Conservation (phyloP, 1,140 invertebrate species). For the Leptopilina boulardi region DNA sequence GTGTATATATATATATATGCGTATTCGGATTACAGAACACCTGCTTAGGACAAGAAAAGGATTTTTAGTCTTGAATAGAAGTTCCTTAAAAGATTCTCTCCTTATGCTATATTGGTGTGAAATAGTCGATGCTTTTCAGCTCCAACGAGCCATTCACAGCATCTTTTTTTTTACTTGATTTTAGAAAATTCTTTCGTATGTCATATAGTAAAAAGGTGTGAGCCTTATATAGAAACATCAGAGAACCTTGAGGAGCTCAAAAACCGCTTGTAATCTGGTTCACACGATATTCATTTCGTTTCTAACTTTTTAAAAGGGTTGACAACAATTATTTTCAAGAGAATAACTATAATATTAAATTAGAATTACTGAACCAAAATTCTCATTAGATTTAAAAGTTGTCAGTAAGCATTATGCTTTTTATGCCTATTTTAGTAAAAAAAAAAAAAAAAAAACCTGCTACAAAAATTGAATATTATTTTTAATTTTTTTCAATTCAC, state of each 20-base stretch:
- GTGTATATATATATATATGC: not conserved
- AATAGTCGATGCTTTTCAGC: constrained; percentile 21
- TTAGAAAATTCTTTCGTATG: constrained; percentile 2
- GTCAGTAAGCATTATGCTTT: too few relatives aligned
- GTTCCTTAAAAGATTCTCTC: constrained; percentile 15
- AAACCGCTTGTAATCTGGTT: not conserved
- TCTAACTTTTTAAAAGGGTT: not conserved
- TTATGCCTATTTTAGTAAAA: too few relatives aligned
- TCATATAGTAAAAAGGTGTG: too few relatives aligned
- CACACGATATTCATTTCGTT: constrained; percentile 22
- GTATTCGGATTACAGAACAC: constrained; percentile 23
- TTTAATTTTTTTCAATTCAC: too few relatives aligned
- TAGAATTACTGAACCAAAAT: too few relatives aligned
- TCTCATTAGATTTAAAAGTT: too few relatives aligned
- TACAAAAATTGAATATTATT: too few relatives aligned
- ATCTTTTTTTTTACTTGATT: constrained; percentile 2
- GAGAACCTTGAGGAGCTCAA: not conserved
- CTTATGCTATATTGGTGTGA: constrained; percentile 14
- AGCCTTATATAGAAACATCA: not conserved
- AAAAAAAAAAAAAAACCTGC: too few relatives aligned
- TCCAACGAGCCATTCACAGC: constrained; percentile 19
- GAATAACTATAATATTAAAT: too few relatives aligned
- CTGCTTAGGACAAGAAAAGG: constrained; percentile 23
- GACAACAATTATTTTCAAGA: not conserved
- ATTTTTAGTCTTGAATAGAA: constrained; percentile 17